Percentiles rank a stretch among this genome's conserved stretches.
Evolutionary conservation across 2,113 vertebrate species (phyloP).

Genomic region (Regulus satrapa): DNA sequence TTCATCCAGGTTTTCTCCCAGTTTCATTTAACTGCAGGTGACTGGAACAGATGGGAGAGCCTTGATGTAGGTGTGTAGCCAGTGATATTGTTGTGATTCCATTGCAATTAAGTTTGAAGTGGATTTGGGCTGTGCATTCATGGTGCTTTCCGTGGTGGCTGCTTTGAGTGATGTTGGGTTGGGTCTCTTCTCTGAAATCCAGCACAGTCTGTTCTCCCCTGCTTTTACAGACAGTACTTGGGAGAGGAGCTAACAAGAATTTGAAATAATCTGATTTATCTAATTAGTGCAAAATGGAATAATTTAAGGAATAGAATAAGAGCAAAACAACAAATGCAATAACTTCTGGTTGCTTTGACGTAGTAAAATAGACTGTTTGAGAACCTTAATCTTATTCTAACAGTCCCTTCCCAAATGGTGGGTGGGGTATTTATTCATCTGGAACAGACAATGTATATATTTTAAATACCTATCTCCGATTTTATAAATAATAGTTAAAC

Average conservation of each 20-base stretch:
- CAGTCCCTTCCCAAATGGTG: not conserved
- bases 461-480: not conserved
- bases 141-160: not conserved
- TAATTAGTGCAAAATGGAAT: not conserved
- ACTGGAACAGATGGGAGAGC: not conserved
- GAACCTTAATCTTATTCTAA: not conserved
- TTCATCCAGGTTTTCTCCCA: not conserved
- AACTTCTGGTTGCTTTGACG: not conserved
- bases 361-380: not conserved
- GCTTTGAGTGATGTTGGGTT: too few relatives aligned
- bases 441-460: not conserved
- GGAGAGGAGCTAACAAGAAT: not conserved
- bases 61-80: not conserved
- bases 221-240: not conserved
- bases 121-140: not conserved
- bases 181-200: not conserved
- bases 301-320: not conserved
- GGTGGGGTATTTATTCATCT: not conserved
- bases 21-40: not conserved
- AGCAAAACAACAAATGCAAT: not conserved
- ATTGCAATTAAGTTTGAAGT: not conserved
- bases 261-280: not conserved
- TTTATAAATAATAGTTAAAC: constrained; percentile 19
- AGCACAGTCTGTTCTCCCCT: not conserved
- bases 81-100: not conserved